phyloP scores from a whole-genome alignment of 2,888 invertebrate genomes.

The Oligia fasciuncula region DNA sequence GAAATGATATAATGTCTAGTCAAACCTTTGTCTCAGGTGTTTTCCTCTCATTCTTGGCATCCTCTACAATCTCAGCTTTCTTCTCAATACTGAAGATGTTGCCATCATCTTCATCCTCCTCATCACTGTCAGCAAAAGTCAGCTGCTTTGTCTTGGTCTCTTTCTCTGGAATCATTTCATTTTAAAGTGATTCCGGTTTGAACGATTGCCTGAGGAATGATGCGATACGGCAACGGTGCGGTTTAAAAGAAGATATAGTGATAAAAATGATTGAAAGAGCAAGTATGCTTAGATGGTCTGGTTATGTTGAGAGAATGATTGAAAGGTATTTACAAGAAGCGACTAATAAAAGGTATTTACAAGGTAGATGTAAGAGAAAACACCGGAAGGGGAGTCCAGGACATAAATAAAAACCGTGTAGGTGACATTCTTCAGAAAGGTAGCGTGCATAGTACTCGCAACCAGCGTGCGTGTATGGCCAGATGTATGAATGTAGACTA shows the following conservation, averaged over 20 bases:
- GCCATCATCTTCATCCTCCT: slow-evolving; percentile 76
- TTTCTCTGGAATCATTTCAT: slow-evolving; percentile 72
- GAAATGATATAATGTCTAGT: too few relatives aligned
- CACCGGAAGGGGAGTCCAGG: background rate
- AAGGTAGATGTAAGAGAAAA: background rate
- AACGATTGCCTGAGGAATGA: background rate
- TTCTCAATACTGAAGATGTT: slow-evolving; percentile 86
- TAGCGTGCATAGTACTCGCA: too few relatives aligned
- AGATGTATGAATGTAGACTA: background rate
- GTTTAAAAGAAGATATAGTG: background rate
- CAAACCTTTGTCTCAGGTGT: slow-evolving; percentile 42
- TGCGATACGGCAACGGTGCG: background rate
- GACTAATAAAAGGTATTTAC: background rate
- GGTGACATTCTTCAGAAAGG: too few relatives aligned
- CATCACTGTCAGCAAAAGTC: slow-evolving; percentile 85
- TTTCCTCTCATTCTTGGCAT: slow-evolving; percentile 60
- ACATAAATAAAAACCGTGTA: background rate
- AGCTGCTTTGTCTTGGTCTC: slow-evolving; percentile 78
- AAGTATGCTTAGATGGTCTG: background rate
- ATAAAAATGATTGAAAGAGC: background rate
- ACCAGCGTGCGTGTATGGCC: too few relatives aligned
- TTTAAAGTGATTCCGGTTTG: background rate
- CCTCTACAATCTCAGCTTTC: slow-evolving; percentile 76
- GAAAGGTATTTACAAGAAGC: background rate
- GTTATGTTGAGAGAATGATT: background rate